Evolutionary conservation across 2,888 invertebrate species (phyloP), one percentile per base, ranked within the genome.

Genomic region (Latrodectus hesperus): DNA sequence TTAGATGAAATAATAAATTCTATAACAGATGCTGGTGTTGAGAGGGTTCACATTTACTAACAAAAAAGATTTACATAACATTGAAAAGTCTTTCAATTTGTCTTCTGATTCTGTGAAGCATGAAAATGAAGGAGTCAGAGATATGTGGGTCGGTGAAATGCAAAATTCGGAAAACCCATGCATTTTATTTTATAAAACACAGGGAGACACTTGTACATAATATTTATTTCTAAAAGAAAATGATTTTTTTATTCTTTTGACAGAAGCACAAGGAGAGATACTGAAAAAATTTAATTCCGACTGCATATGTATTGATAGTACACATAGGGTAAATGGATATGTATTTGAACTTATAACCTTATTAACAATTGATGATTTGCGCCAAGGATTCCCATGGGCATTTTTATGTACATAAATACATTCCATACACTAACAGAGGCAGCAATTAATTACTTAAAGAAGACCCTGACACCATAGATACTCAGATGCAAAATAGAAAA

Each of bases 321-420:
- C 79, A 10, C 81, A 81, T 22, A 74, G 74, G 12, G 4, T 65
- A 10, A 81, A 74, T 53, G 12, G 4, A 9, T 81, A 81, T 53
- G 67, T 16, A 10, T 81, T 74, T 81, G 81, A 81, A 26, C 14
- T 81, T 1, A 73, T 81, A 73, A 67, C 73, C 14, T 9, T 81
- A n/a, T 16, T 73, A 9, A 52, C 67, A 12, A 11, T 80, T 3
- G 80, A 80, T 64, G 74, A 81, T 12, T n/a, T 81, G 52, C 10
- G 81, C 6, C 74, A 81, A 53, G 81, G 65, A 9, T 81, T 81
- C 22, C 81, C 81, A 3, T 67, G 65, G 26, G 65, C 74, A 9
- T 81, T 81, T 52, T 14, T 81, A 9, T n/a, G n/a, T n/a, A n/a
- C n/a, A n/a, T n/a, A n/a, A n/a, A n/a, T n/a, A n/a, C n/a, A n/a